Conservation (phyloP, 53 echinoderm and acorn worm species). For the Apostichopus leukothele region DNA sequence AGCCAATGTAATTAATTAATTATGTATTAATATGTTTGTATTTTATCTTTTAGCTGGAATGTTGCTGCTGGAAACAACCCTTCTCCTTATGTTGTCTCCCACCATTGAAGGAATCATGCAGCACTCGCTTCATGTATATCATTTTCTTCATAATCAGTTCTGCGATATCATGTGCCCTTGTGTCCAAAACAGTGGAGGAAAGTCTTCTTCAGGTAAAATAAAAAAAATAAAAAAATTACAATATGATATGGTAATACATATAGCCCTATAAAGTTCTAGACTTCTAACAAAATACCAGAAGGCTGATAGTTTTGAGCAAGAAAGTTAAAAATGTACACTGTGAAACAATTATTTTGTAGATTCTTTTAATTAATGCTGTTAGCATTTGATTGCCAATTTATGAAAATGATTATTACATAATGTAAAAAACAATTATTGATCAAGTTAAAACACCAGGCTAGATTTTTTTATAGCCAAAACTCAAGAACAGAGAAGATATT, state of each 20-base stretch:
- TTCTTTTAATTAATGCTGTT: background rate
- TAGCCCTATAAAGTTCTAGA: no score
- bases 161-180: slow-evolving; percentile 70
- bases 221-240: no score
- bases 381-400: no score
- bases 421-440: no score
- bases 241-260: no score
- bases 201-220: slow-evolving; percentile 57
- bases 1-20: background rate
- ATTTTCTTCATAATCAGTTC: slow-evolving; percentile 69
- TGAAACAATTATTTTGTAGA: background rate
- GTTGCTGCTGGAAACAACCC: slow-evolving; percentile 76
- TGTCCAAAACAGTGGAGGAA: slow-evolving; percentile 76
- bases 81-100: slow-evolving; percentile 70
- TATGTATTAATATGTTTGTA: background rate
- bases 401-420: no score
- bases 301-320: no score
- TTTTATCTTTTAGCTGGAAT: slow-evolving; percentile 53
- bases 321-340: no score
- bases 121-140: slow-evolving; percentile 86
- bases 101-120: slow-evolving; percentile 80
- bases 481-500: no score
- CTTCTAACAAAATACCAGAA: no score
- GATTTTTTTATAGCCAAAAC: no score
- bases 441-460: no score